Conservation (phyloP, 2,888 invertebrate genomes). For the Sthenelais limicola region DNA sequence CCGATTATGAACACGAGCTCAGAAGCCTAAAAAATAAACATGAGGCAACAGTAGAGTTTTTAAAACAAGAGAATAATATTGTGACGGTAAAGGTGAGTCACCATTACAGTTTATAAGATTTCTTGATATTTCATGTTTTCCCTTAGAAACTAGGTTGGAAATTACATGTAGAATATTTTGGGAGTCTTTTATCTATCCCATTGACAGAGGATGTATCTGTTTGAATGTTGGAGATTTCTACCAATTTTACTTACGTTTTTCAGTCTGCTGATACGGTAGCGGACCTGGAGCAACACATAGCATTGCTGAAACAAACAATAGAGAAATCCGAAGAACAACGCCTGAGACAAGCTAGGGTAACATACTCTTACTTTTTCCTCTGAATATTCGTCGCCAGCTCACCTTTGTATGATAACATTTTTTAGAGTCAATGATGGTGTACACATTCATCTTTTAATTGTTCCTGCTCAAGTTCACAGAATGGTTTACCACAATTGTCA, state of each 20-base stretch:
- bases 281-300: constrained; percentile 64
- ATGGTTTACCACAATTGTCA: no score
- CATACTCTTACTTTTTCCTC: neutral
- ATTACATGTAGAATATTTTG: neutral
- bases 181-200: neutral
- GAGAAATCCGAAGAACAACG: constrained; percentile 65
- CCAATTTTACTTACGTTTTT: constrained; percentile 13
- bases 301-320: constrained; percentile 62
- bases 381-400: neutral
- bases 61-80: constrained; percentile 67
- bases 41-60: constrained; percentile 65
- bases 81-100: constrained; percentile 62
- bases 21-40: constrained; percentile 63
- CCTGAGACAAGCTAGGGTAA: constrained; percentile 62
- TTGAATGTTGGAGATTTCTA: neutral
- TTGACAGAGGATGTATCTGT: neutral
- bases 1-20: constrained; percentile 63
- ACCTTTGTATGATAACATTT: no score
- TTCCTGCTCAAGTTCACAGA: no score
- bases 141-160: neutral
- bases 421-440: no score
- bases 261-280: constrained; percentile 66
- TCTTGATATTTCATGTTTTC: neutral
- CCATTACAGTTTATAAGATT: neutral
- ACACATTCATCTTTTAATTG: no score